A percentile compares a stretch with the other conserved stretches of the same genome.
phyloP scores from a whole-genome alignment of 2,113 vertebrate genomes.

The Astatoreochromis straeleni region DNA sequence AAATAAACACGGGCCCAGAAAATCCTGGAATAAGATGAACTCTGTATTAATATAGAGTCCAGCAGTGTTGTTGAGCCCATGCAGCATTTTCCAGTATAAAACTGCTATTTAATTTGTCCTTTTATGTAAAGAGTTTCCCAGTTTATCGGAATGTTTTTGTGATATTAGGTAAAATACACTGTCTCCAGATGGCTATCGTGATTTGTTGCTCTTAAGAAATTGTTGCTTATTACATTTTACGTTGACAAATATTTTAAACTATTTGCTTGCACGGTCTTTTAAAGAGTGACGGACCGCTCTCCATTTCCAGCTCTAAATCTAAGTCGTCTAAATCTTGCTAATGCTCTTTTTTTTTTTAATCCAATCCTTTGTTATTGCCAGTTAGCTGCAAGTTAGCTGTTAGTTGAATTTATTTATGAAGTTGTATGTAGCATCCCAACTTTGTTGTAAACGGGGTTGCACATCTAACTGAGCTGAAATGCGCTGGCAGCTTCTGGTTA shows the following conservation, averaged over 20 bases:
- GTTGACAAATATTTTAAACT: neutral
- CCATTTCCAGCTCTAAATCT: neutral
- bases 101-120: neutral
- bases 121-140: neutral
- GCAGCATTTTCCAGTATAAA: neutral
- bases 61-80: neutral
- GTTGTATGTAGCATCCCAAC: neutral
- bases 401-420: neutral
- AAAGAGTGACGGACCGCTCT: neutral
- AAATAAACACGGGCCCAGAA: neutral
- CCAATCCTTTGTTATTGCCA: neutral
- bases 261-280: neutral
- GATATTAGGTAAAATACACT: neutral
- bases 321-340: neutral
- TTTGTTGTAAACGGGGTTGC: neutral
- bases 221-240: neutral
- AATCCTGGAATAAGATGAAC: neutral
- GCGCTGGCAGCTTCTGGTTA: neutral
- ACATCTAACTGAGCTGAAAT: neutral
- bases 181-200: neutral
- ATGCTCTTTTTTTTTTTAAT: neutral
- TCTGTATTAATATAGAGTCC: neutral
- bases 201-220: neutral
- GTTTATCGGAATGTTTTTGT: rapidly evolving
- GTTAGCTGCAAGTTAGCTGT: neutral